Conservation (phyloP, 2,113 vertebrate genomes). For the Barbus barbus region DNA sequence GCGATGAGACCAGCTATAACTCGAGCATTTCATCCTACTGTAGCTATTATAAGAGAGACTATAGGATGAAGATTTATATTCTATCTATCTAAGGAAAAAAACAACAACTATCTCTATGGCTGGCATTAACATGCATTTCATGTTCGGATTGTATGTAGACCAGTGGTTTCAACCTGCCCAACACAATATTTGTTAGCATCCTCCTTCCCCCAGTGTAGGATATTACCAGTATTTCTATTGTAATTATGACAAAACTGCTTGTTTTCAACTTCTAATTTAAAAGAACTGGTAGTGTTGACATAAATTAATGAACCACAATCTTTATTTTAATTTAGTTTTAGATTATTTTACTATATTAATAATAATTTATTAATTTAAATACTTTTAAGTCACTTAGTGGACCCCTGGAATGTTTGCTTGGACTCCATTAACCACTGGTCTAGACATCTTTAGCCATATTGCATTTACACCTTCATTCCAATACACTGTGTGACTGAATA, state of each 20-base stretch:
- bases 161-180: background rate
- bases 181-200: background rate
- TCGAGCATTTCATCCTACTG: slow-evolving; percentile 51
- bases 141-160: background rate
- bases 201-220: background rate
- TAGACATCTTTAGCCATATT: too few species aligned
- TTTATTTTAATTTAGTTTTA: background rate
- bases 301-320: background rate
- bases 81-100: background rate
- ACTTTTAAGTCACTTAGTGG: too few species aligned
- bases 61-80: slow-evolving; percentile 1
- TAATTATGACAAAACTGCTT: too few species aligned
- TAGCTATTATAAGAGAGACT: background rate
- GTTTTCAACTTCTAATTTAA: background rate
- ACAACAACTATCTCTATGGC: background rate
- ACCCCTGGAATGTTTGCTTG: too few species aligned
- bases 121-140: background rate
- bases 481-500: too few species aligned
- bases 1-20: slow-evolving; percentile 54
- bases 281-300: background rate
- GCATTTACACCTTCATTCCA: too few species aligned
- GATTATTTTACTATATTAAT: background rate
- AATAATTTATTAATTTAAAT: background rate
- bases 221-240: too few species aligned
- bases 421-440: too few species aligned